Evolutionary conservation across 1,140 invertebrate genomes (phyloP).

Genomic region (Babylonia areolata): DNA sequence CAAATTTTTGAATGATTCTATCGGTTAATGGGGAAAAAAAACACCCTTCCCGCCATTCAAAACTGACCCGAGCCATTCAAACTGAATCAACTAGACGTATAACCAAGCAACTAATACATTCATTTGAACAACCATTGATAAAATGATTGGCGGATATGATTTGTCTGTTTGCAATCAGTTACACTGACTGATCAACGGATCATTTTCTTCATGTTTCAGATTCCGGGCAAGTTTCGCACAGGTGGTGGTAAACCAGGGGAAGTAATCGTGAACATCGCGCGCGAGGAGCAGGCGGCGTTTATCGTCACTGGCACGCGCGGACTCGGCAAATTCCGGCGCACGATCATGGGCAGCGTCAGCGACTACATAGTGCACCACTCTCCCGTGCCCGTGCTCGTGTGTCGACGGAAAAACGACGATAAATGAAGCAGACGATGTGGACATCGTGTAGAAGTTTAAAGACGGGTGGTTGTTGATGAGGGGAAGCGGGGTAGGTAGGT

Average conservation of each 20-base stretch:
- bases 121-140: too few relatives aligned
- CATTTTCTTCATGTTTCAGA: slow-evolving; percentile 40
- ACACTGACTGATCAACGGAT: too few relatives aligned
- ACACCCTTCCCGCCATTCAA: too few relatives aligned
- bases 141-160: too few relatives aligned
- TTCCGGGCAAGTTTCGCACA: slow-evolving; percentile 59
- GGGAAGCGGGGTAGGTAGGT: too few relatives aligned
- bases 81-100: too few relatives aligned
- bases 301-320: slow-evolving; percentile 65
- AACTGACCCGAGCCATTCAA: too few relatives aligned
- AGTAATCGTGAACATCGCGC: slow-evolving; percentile 56
- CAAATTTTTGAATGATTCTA: too few relatives aligned
- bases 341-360: slow-evolving; percentile 67
- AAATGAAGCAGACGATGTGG: background rate
- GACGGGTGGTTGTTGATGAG: background rate
- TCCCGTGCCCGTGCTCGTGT: slow-evolving; percentile 52
- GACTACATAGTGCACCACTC: slow-evolving; percentile 69
- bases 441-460: background rate
- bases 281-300: slow-evolving; percentile 61
- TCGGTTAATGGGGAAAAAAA: too few relatives aligned
- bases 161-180: too few relatives aligned
- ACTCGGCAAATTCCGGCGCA: slow-evolving; percentile 59
- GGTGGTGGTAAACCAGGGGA: slow-evolving; percentile 60
- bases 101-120: too few relatives aligned
- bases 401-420: slow-evolving; percentile 25